phyloP scores from a whole-genome alignment of 2,113 vertebrate genomes.

The Alethe castanea region DNA sequence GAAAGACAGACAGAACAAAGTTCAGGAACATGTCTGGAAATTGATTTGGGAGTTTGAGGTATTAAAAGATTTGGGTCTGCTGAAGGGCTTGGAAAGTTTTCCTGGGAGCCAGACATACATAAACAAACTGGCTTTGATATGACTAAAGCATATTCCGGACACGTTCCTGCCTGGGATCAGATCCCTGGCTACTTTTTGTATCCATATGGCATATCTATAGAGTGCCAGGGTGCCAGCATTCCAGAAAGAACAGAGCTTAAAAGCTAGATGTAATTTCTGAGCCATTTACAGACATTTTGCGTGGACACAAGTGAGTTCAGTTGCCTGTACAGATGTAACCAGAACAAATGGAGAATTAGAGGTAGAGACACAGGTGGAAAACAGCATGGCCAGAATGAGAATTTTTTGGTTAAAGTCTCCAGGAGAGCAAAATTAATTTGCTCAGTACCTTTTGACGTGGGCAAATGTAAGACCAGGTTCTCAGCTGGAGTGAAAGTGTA shows the following conservation, averaged over 20 bases:
- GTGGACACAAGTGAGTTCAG: neutral
- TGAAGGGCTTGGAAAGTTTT: neutral
- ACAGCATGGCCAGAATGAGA: neutral
- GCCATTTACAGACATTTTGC: neutral
- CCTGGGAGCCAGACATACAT: neutral
- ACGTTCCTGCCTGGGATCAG: constrained; percentile 15
- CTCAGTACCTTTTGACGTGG: neutral
- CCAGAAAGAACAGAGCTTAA: constrained; percentile 21
- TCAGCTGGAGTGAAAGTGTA: neutral
- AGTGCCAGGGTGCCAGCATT: constrained; percentile 28
- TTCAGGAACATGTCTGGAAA: constrained; percentile 18
- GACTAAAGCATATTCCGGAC: neutral
- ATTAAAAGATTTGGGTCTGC: neutral
- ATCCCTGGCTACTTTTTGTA: constrained; percentile 45
- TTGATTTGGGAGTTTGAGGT: neutral
- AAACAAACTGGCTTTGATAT: constrained; percentile 38
- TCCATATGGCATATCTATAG: constrained; percentile 36
- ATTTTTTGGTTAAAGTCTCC: neutral
- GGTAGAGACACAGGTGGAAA: neutral
- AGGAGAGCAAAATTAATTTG: neutral
- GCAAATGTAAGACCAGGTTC: neutral
- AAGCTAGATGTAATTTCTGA: constrained; percentile 5
- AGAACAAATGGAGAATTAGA: neutral
- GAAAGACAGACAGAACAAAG: neutral
- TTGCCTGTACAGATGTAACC: neutral